phyloP scores from a whole-genome alignment of 2,888 invertebrate genomes.

The Malthinus flaveolus region DNA sequence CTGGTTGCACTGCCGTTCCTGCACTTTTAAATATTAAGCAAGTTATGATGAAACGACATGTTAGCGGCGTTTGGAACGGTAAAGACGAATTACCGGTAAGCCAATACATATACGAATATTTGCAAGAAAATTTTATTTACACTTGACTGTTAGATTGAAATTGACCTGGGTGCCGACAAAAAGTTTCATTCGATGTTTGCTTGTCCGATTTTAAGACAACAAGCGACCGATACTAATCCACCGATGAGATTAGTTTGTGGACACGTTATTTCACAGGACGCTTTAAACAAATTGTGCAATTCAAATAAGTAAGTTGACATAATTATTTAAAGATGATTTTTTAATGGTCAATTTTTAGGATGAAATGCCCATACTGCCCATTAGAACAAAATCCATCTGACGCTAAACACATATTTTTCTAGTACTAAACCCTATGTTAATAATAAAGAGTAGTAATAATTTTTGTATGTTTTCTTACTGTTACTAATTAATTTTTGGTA shows the following conservation, averaged over 20 bases:
- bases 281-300: slow-evolving; percentile 90
- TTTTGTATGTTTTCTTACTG: slow-evolving; percentile 28
- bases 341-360: slow-evolving; percentile 62
- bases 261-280: slow-evolving; percentile 97
- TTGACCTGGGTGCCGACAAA: slow-evolving; percentile 87
- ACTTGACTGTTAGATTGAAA: slow-evolving; percentile 76
- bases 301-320: slow-evolving; percentile 80
- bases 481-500: slow-evolving; percentile 23
- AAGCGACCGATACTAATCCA: slow-evolving; percentile 94
- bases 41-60: slow-evolving; percentile 86
- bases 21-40: slow-evolving; percentile 92
- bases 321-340: neutral
- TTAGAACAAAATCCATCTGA: slow-evolving; percentile 93
- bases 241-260: slow-evolving; percentile 97
- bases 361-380: slow-evolving; percentile 99
- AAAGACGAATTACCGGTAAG: slow-evolving; percentile 93
- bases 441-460: slow-evolving; percentile 21
- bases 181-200: slow-evolving; percentile 98
- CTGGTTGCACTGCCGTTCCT: slow-evolving; percentile 92
- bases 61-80: slow-evolving; percentile 92
- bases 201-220: slow-evolving; percentile 96
- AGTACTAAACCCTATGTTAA: slow-evolving; percentile 41
- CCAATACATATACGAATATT: slow-evolving; percentile 30
- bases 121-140: neutral
- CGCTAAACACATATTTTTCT: slow-evolving; percentile 92